Evolutionary conservation across 2,797 vertebrate species (phyloP).

Genomic region (Apogon talboti): DNA sequence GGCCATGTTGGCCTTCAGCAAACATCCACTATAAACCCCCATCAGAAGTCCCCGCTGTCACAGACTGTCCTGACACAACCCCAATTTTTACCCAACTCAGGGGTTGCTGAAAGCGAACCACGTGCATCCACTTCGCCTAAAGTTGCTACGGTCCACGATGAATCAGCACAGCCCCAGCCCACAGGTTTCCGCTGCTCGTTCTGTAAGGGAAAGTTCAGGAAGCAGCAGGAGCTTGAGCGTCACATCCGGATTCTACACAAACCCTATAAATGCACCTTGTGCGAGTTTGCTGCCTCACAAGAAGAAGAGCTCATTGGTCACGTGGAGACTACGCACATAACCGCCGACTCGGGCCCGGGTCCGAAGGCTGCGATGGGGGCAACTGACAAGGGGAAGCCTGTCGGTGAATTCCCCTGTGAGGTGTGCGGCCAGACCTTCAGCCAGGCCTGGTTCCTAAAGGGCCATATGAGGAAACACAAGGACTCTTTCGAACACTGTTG

Average conservation of each 20-base stretch:
- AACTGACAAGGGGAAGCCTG: conserved; percentile 85
- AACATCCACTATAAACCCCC: conserved; percentile 70
- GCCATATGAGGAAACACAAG: conserved; percentile 99
- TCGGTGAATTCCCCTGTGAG: conserved; percentile 94
- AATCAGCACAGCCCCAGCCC: conserved; percentile 79
- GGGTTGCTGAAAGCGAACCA: conserved; percentile 82
- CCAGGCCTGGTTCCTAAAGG: conserved; percentile 99
- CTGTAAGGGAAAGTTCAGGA: conserved; percentile 99
- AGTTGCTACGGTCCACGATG: conserved; percentile 84
- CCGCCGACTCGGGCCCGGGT: conserved; percentile 90
- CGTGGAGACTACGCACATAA: conserved; percentile 96
- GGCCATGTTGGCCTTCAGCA: conserved; percentile 76
- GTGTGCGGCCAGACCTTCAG: conserved; percentile 98
- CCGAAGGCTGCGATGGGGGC: conserved; percentile 82
- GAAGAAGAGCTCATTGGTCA: conserved; percentile 98
- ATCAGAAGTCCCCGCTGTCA: conserved; percentile 73
- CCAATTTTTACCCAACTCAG: conserved; percentile 74
- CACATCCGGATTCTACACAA: conserved; percentile 98
- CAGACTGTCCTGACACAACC: conserved; percentile 75
- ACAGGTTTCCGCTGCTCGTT: conserved; percentile 96
- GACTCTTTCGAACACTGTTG: conserved; percentile 99
- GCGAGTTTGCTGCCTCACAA: conserved; percentile 95
- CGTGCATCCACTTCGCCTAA: conserved; percentile 88
- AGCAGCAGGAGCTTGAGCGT: conserved; percentile 95
- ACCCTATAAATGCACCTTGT: conserved; percentile 99